Evolutionary conservation across 2,113 vertebrate species (phyloP).

Genomic region (Orientallactaga bullata): DNA sequence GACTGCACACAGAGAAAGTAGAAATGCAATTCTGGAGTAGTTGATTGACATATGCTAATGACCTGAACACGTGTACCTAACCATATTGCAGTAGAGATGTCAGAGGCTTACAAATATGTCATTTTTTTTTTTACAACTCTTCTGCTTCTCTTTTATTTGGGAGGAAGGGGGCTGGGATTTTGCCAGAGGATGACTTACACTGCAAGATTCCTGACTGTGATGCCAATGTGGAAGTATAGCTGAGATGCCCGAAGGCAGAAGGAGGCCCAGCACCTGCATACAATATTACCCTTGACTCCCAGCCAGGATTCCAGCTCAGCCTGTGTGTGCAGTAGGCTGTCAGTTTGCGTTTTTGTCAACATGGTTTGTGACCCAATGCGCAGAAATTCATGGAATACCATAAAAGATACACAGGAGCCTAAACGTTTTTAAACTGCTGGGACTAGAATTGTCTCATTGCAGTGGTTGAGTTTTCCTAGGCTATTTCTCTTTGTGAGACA

Average conservation of each 20-base stretch:
- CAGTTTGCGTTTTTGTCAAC: background rate
- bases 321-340: background rate
- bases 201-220: background rate
- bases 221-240: background rate
- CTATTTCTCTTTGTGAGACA: background rate
- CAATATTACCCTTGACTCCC: background rate
- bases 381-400: constrained; percentile 10
- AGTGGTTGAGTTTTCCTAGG: background rate
- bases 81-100: background rate
- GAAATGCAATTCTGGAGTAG: background rate
- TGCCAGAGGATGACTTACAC: background rate
- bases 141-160: background rate
- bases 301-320: background rate
- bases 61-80: background rate
- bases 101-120: background rate
- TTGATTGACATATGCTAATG: background rate
- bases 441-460: background rate
- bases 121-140: constrained; percentile 1
- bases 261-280: background rate
- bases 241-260: background rate
- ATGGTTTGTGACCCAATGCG: constrained; percentile 14
- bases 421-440: background rate
- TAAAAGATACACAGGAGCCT: background rate
- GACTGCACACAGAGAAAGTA: background rate
- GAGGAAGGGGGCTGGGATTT: background rate